These are phyloP conservation scores for Orthonevra nobilis DNA, from an alignment of 2,888 invertebrate genomes.

Conservation along the genomic window DNA sequence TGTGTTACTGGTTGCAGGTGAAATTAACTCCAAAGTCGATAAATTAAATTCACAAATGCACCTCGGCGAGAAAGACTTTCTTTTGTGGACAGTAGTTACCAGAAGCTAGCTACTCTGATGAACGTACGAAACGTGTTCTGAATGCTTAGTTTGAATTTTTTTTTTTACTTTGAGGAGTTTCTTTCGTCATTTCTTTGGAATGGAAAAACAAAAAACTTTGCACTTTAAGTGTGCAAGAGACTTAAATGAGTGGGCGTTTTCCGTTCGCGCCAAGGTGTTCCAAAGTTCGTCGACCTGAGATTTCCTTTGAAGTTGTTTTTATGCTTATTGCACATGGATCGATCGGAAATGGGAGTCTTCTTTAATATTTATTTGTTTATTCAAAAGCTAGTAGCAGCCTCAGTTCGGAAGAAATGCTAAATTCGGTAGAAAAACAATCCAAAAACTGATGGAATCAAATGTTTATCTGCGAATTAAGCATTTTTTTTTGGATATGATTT, in stretches of 20 bases:
- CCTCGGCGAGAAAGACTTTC: conserved; percentile 50
- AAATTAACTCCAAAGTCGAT: conserved; percentile 34
- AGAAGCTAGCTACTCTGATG: background rate
- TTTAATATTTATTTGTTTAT: too few relatives aligned
- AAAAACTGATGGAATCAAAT: too few relatives aligned
- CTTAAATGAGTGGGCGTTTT: conserved; percentile 42
- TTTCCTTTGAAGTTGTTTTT: too few relatives aligned
- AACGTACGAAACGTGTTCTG: conserved; percentile 29
- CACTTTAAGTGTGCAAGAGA: conserved; percentile 18
- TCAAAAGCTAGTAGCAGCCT: too few relatives aligned
- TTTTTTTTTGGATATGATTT: too few relatives aligned
- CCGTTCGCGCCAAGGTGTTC: conserved; percentile 25
- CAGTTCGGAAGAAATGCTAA: too few relatives aligned
- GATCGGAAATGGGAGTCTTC: too few relatives aligned
- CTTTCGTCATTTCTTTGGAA: conserved; percentile 43
- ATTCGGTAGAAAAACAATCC: too few relatives aligned
- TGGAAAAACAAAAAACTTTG: conserved; percentile 38
- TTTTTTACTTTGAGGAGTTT: conserved; percentile 31
- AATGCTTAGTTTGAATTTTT: conserved; percentile 25
- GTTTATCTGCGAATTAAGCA: too few relatives aligned
- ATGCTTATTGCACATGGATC: too few relatives aligned
- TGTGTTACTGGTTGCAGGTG: conserved; percentile 30
- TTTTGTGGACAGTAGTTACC: conserved; percentile 21
- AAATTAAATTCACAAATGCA: too few relatives aligned
- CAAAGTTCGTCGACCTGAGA: conserved; percentile 36